Evolutionary conservation across 2,888 invertebrate genomes (phyloP).

Genomic region (Chymomyza fuscimana): DNA sequence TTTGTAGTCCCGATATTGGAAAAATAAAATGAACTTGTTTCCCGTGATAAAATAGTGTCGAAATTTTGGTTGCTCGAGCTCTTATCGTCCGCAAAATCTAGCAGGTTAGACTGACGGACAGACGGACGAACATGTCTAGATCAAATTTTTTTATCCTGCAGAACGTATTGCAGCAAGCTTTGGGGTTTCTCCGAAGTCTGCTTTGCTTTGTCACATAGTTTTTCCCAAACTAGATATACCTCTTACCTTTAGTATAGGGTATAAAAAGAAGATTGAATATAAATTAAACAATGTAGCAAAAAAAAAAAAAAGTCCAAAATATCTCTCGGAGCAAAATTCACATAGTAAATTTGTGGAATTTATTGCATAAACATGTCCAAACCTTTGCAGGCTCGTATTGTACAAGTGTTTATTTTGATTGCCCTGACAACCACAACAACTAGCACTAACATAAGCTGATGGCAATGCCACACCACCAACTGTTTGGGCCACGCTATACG

Average conservation of each 20-base stretch:
- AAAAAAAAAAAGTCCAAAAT: background rate
- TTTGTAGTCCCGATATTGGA: no score
- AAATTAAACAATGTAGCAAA: background rate
- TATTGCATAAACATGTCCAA: constrained; percentile 55
- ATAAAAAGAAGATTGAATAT: background rate
- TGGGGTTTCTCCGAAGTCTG: no score
- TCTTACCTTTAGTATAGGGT: background rate
- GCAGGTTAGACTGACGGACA: no score
- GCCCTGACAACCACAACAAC: constrained; percentile 47
- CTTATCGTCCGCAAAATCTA: no score
- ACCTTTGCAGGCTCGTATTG: constrained; percentile 54
- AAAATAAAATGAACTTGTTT: no score
- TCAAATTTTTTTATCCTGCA: no score
- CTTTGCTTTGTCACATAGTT: background rate
- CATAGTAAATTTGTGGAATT: constrained; percentile 62
- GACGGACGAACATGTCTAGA: no score
- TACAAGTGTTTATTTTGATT: constrained; percentile 76
- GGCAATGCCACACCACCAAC: background rate
- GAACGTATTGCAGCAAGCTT: no score
- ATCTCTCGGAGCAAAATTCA: constrained; percentile 46
- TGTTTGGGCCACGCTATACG: constrained; percentile 28
- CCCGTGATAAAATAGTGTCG: no score
- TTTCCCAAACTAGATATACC: background rate
- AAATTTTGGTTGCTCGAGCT: no score
- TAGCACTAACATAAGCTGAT: background rate